Conservation (phyloP, 2,113 vertebrate genomes). For the Vulpes lagopus region DNA sequence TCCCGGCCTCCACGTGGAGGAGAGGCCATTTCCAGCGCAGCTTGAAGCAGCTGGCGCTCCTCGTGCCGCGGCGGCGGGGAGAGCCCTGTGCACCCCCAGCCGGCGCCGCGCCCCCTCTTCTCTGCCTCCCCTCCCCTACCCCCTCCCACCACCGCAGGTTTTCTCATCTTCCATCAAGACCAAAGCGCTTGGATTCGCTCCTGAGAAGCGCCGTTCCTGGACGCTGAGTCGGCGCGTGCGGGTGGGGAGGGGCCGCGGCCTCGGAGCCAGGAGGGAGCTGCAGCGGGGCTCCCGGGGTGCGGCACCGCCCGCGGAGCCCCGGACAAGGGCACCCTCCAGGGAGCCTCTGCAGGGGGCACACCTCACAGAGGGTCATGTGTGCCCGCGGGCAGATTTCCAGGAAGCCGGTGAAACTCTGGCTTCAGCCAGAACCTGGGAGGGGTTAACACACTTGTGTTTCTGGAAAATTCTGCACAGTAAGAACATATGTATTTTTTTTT, state of each 20-base stretch:
- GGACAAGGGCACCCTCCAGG: neutral
- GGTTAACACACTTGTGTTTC: neutral
- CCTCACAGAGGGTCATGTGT: neutral
- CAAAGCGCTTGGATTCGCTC: constrained; percentile 55
- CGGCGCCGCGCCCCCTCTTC: neutral
- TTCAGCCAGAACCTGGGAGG: neutral
- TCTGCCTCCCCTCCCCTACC: neutral
- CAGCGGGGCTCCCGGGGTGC: too few relatives aligned
- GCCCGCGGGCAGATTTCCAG: neutral
- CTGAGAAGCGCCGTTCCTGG: neutral
- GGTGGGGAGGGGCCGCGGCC: neutral
- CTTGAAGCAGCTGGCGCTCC: neutral
- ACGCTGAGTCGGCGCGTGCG: neutral
- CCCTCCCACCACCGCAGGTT: neutral
- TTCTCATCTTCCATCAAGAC: constrained; percentile 54
- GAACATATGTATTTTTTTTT: neutral
- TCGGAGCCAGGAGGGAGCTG: too few relatives aligned
- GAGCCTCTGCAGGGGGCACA: neutral
- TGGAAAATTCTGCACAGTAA: neutral
- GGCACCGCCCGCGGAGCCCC: too few relatives aligned
- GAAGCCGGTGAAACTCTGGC: neutral
- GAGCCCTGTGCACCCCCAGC: neutral
- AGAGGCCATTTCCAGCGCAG: neutral
- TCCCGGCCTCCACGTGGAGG: neutral
- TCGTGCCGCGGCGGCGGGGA: too few relatives aligned